Base-by-base conservation (phyloP, 2,888 invertebrate species). In the Ferdinandea cuprea region DNA sequence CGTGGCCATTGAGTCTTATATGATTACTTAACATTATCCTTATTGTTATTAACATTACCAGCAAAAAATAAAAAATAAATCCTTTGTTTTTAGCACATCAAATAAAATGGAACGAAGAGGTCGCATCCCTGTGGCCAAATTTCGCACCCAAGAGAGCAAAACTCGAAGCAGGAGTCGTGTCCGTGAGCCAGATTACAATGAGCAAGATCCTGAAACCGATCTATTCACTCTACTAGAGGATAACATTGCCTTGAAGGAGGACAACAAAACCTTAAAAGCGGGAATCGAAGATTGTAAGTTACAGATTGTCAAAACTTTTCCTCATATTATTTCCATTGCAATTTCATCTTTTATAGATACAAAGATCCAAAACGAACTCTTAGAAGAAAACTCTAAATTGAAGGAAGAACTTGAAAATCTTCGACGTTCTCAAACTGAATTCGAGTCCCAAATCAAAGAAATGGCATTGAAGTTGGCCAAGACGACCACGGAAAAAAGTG, bases 191-290 rank as follows among this genome's bases (percentile, higher is more conserved):
- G 90, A 89, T 71, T 90, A 89, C 58, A 90, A 89, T 85, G 88
- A 90, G 37, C 89, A 90, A 77, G 90, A 91, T 85, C 90, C 90
- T 1, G 91, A 91, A 85, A 90, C 90, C 40, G 90, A 91, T 86
- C 86, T 90, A 58, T 91, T 91, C 48, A 90, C 90, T 3, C 76
- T 91, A 30, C 81, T 91, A 0, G 91, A 91, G 85, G 91, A 91
- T 46, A 91, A 91, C 68, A 91, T 91, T 72, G 89, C 90, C 0
- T 73, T 91, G 0, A 90, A 90, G 76, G 91, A 91, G 78, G 90
- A 90, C 85, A 91, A 91, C 63, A 89, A 90, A 74, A 87, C 88
- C 2, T 85, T 91, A 2, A 89, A 89, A 65, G 74, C 87, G n/a
- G 88, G 90, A 85, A 87, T 90, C 48, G 89, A 89, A 61, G 88